Evolutionary conservation across 1,140 invertebrate genomes (phyloP), one percentile per base, ranked within the genome.

Genomic region (Euglossa dilemma): DNA sequence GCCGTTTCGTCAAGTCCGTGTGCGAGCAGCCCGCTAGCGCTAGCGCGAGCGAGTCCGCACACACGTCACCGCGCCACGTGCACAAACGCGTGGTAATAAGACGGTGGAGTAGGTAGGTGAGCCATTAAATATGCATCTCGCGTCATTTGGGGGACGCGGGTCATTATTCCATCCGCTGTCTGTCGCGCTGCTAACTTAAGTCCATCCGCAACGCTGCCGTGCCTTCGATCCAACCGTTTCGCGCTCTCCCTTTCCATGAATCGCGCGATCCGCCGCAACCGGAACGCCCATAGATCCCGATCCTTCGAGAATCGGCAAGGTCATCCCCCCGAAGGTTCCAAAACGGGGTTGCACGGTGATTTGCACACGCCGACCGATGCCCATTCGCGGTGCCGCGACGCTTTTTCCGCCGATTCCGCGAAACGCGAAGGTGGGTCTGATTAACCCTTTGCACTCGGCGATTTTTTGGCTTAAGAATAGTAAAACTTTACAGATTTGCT

Each of bases 81-180:
- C 84, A 73, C 87, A 78, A 76, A 77, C 83, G 78, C 77, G 36
- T 71, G 63, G 76, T 56, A 77, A 85, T 50, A 77, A 85, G 82
- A 79, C 83, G 70, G 47, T 50, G 54, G 77, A 72, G 75, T 80
- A 80, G 72, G 72, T 85, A 88, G 88, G 73, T 87, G 80, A 87
- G 85, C 54, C 86, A 91, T 93, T 92, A 93, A 92, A 92, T 93
- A 93, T 93, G 92, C 92, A 93, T 88, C 92, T 91, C 91, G 87
- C 91, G 92, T 93, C 89, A 91, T 92, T 91, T 88, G 80, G 90
- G 87, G 88, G 90, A 90, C 91, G 89, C 90, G 90, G 88, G 92
- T 92, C 92, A 92, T 93, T 93, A 92, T 92, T 92, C 92, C 89
- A 92, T 92, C 91, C 91, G 90, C 81, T 87, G 91, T 88, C 85